These are phyloP conservation scores for Rhizomys pruinosus DNA, from an alignment of 2,113 vertebrate species.

Conservation along the genomic window DNA sequence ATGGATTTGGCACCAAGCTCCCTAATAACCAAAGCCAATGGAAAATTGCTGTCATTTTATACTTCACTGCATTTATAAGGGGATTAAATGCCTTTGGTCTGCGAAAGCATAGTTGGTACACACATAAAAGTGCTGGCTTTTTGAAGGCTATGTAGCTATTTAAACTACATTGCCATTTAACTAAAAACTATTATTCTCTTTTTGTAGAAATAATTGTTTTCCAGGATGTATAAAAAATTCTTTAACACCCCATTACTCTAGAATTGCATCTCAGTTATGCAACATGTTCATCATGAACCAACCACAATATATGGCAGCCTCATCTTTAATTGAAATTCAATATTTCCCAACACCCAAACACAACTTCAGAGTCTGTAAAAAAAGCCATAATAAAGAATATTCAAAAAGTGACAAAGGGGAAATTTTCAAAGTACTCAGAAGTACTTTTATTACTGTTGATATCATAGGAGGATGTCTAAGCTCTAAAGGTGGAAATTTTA, in stretches of 20 bases:
- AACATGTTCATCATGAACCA: background rate
- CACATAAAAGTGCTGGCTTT: background rate
- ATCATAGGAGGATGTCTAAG: background rate
- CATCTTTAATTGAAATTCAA: conserved; percentile 23
- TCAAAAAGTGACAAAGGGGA: background rate
- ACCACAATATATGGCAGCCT: background rate
- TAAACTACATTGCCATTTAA: background rate
- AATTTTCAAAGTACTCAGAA: conserved; percentile 42
- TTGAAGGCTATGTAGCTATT: background rate
- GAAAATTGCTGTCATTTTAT: conserved; percentile 33
- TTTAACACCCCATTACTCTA: conserved; percentile 12
- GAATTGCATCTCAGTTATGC: background rate
- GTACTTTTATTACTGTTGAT: background rate
- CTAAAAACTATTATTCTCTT: background rate
- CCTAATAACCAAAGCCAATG: conserved; percentile 10
- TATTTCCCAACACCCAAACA: background rate
- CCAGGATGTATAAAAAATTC: background rate
- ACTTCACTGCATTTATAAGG: background rate
- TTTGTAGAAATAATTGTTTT: background rate
- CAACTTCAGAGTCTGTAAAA: conserved; percentile 2
- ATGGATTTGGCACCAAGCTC: background rate
- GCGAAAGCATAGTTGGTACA: background rate
- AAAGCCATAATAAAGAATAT: background rate
- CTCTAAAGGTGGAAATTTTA: background rate
- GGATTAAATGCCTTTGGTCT: conserved; percentile 16